Evolutionary conservation across 2,888 invertebrate species (phyloP).

Genomic region (Xestia rhomboidea): DNA sequence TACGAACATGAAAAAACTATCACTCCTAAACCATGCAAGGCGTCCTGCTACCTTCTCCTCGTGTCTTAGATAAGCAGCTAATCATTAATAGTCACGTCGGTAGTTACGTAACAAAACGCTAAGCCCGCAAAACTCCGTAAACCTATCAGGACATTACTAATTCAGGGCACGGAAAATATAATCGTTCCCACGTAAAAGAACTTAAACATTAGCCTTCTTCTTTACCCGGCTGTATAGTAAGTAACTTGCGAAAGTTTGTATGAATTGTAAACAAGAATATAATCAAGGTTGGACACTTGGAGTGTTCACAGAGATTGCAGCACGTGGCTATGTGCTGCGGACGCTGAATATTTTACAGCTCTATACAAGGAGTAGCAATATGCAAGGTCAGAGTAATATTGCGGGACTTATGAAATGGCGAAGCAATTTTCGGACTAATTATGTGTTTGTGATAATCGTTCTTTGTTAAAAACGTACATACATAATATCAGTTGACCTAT

Average conservation of each 20-base stretch:
- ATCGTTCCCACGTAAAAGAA: constrained; percentile 22
- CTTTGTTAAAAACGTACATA: no score
- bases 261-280: constrained; percentile 50
- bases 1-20: no score
- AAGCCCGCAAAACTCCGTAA: not conserved
- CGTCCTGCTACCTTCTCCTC: not conserved
- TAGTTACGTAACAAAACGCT: not conserved
- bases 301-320: constrained; percentile 50
- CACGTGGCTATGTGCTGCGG: constrained; percentile 26
- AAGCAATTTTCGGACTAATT: no score
- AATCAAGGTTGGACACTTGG: constrained; percentile 44
- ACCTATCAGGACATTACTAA: constrained; percentile 1
- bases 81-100: not conserved
- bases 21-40: not conserved
- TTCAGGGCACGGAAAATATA: constrained; percentile 35
- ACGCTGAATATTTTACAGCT: constrained; percentile 51
- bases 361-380: constrained; percentile 19
- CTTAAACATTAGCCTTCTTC: constrained; percentile 26
- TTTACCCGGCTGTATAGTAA: not conserved
- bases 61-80: not conserved
- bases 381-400: constrained; percentile 12
- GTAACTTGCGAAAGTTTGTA: constrained; percentile 45
- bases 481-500: no score
- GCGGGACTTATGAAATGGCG: not conserved
- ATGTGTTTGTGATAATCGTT: not conserved